These are phyloP conservation scores for Nasonia oneida DNA, from an alignment of 2,888 invertebrate species.

Conservation along the genomic window DNA sequence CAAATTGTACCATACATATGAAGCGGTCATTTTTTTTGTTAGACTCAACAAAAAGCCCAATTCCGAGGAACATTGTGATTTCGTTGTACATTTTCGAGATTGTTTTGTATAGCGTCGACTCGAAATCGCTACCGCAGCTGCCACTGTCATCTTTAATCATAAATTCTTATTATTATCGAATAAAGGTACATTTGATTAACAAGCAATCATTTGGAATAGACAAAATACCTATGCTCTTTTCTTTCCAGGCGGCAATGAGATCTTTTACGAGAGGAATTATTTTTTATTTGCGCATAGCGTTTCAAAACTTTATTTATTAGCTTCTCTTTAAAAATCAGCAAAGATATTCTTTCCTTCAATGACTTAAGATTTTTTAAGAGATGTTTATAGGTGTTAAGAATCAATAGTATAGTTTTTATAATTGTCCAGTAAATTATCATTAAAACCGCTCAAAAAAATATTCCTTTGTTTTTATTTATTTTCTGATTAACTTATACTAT, in stretches of 20 bases:
- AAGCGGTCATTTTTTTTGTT: conserved; percentile 56
- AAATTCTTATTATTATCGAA: conserved; percentile 54
- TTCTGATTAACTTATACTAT: conserved; percentile 31
- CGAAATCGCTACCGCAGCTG: conserved; percentile 57
- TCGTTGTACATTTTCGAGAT: conserved; percentile 58
- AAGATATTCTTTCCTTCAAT: conserved; percentile 31
- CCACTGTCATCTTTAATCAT: conserved; percentile 52
- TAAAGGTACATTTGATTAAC: conserved; percentile 61
- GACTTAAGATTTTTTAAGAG: conserved; percentile 53
- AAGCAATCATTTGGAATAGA: conserved; percentile 52
- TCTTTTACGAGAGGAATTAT: conserved; percentile 22
- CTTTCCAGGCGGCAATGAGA: conserved; percentile 36
- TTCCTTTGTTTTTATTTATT: conserved; percentile 55
- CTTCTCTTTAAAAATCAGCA: conserved; percentile 49
- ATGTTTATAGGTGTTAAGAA: conserved; percentile 56
- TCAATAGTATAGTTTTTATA: conserved; percentile 59
- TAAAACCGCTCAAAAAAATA: conserved; percentile 50
- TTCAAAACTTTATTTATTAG: conserved; percentile 52
- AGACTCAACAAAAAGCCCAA: conserved; percentile 29
- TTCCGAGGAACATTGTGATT: conserved; percentile 45
- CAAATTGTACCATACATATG: conserved; percentile 49
- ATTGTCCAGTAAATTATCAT: conserved; percentile 58
- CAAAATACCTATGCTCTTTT: conserved; percentile 46
- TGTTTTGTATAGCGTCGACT: conserved; percentile 57
- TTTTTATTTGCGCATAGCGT: conserved; percentile 33